phyloP scores from a whole-genome alignment of 1,140 invertebrate species.

The Drosophila arawakana region DNA sequence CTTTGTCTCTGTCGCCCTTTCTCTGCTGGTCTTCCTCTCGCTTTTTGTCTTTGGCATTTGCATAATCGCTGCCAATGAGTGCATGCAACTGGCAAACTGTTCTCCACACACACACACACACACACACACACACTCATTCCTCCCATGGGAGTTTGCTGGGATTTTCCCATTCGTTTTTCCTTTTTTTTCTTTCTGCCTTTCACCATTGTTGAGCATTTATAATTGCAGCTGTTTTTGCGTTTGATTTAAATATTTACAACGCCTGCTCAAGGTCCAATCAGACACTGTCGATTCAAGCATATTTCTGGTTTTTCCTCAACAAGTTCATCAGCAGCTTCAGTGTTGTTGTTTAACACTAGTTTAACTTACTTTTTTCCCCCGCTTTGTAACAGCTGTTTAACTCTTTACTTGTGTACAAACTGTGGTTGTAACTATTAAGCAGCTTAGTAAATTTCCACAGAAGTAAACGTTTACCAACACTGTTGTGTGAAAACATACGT shows the following conservation, averaged over 20 bases:
- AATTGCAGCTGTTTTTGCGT: conserved; percentile 50
- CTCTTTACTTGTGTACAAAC: not conserved
- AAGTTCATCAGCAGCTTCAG: not conserved
- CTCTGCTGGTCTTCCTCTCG: conserved; percentile 4
- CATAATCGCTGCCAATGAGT: conserved; percentile 67
- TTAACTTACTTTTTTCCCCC: not conserved
- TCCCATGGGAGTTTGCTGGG: conserved; percentile 29
- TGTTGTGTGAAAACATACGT: no score
- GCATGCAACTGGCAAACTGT: conserved; percentile 38
- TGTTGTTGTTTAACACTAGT: not conserved
- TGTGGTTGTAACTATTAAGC: no score
- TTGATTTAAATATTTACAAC: conserved; percentile 42
- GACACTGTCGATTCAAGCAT: conserved; percentile 1
- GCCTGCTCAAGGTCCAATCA: conserved; percentile 14
- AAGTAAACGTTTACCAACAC: no score
- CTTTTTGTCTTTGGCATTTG: conserved; percentile 56
- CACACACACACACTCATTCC: not conserved
- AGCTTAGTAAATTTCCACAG: no score
- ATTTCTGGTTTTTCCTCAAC: not conserved
- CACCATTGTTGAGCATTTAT: conserved; percentile 42
- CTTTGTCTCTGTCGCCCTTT: not conserved
- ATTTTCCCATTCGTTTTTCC: conserved; percentile 4
- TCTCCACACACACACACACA: not conserved
- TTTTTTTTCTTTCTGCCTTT: conserved; percentile 4
- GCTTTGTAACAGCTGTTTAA: not conserved